These are phyloP conservation scores for Lutjanus campechanus DNA, from an alignment of 2,797 vertebrate genomes.

Conservation along the genomic window DNA sequence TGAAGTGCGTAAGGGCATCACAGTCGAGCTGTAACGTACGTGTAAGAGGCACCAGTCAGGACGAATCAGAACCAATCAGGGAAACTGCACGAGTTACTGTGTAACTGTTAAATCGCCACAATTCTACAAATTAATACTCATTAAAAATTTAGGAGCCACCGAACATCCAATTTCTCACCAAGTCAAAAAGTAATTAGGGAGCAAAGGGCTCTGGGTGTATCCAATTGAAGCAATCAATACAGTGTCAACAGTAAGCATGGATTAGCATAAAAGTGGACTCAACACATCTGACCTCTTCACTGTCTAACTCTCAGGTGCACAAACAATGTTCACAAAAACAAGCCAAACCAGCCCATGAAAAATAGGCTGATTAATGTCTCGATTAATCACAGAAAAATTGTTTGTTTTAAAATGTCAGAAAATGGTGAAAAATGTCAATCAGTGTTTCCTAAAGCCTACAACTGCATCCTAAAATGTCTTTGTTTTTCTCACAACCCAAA, in stretches of 20 bases:
- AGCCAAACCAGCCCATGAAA: not conserved
- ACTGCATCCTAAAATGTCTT: no score
- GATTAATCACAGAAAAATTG: no score
- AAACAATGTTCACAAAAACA: constrained; percentile 1
- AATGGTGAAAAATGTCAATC: no score
- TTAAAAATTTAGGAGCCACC: constrained; percentile 29
- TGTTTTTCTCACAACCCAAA: no score
- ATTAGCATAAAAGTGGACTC: constrained; percentile 1
- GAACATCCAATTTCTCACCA: constrained; percentile 12
- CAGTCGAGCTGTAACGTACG: not conserved
- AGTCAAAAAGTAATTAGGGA: constrained; percentile 31
- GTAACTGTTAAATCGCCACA: constrained; percentile 1
- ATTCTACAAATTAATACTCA: constrained; percentile 26
- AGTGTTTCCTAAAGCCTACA: no score
- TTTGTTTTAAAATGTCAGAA: no score
- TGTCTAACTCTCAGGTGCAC: not conserved
- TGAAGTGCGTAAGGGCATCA: not conserved
- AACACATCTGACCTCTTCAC: not conserved
- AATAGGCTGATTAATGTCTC: no score
- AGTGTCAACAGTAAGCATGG: constrained; percentile 4
- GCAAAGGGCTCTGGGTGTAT: constrained; percentile 8
- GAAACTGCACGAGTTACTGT: not conserved
- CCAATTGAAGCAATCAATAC: constrained; percentile 18
- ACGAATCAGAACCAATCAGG: constrained; percentile 5
- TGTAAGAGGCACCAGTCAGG: not conserved